Base-by-base conservation (phyloP, 2,797 vertebrate genomes). In the Pogonophryne albipinna region DNA sequence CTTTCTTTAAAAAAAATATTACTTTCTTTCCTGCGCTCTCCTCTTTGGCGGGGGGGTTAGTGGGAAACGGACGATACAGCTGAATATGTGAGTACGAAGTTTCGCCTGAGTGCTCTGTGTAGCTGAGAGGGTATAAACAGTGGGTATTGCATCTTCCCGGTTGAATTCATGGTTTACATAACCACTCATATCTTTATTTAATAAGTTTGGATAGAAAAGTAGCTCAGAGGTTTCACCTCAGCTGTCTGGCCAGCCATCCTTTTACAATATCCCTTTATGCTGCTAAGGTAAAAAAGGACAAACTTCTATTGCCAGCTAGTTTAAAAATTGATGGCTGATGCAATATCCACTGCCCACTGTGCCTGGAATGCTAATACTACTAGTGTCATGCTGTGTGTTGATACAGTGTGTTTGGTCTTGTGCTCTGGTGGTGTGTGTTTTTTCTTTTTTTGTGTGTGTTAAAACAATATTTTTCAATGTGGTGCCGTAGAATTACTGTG, bases 21-120 rank as follows among this genome's bases (percentile, higher is more conserved):
- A 94, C 93, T 87, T 75, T 91, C 90, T 89, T 91, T 87, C 89
- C 83, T 89, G 86, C 91, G n/a, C 86, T 90, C 90, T 91, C 86
- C 91, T 90, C 85, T 94, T 81, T 94, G 92, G 87, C 78, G 91
- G 88, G 83, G 90, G 92, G 89, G 89, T 92, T 94, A 99, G 98
- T 99, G 98, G 98, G 98, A 99, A 96, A 98, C 91, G 91, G 98
- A 99, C 93, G 96, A 99, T 94, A 99, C 97, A 42, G 97, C 98
- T 64, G 97, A 99, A 96, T 99, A 99, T 64, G 98, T 99, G 92
- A 99, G 98, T 99, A 97, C 31, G 63, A 87, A 75, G 85, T 85
- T 86, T 91, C 61, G 70, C 87, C 85, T 79, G 90, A 90, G 86
- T 94, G 92, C 88, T 90, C 80, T 90, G 73, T 89, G 76, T 91